Evolutionary conservation across 2,888 invertebrate species (phyloP), one percentile per base, ranked within the genome.

Genomic region (Drosophila phalerata): DNA sequence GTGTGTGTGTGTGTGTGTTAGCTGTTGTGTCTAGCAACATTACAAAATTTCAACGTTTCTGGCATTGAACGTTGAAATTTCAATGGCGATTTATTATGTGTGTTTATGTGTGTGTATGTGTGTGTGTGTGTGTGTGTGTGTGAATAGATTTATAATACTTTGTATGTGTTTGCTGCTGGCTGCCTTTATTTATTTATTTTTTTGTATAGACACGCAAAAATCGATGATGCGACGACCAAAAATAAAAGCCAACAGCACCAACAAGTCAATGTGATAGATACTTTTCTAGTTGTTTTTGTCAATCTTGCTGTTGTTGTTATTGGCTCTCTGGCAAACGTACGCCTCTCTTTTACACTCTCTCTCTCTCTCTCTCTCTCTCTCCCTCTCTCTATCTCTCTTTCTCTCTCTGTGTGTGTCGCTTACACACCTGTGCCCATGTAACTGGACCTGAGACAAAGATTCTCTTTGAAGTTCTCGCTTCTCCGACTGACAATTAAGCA

Each of bases 151-250:
- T 30, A 19, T 65, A 43, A 32, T 38, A 40, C 9, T 42, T 10
- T 65, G 22, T 52, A 13, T 47, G 32, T 49, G 63, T 64, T 53
- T 69, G 48, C 63, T 49, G 15, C 48, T 63, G 28, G 40, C 10
- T 52, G 34, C 5, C 49, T 42, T 53, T 34, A 38, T 43, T 61
- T 43, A 25, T 32, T 40, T 47, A 43, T 65, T 34, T 32, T 32
- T 30, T 48, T 62, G 64, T 70, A 51, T 32, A 63, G 58, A 57
- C 70, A 64, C 63, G 61, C 73, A 84, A 88, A 88, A 84, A 85
- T 88, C 88, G 86, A 88, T 88, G 83, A 73, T 80, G 83, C 73
- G 77, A 48, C 67, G 83, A 85, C 88, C 83, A 79, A 83, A 83
- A 83, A 83, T 85, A 88, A 83, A 85, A 77, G 83, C 79, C 67